These are phyloP conservation scores for Lutraria rhynchaena DNA, from an alignment of 1,140 invertebrate genomes.

Conservation along the genomic window DNA sequence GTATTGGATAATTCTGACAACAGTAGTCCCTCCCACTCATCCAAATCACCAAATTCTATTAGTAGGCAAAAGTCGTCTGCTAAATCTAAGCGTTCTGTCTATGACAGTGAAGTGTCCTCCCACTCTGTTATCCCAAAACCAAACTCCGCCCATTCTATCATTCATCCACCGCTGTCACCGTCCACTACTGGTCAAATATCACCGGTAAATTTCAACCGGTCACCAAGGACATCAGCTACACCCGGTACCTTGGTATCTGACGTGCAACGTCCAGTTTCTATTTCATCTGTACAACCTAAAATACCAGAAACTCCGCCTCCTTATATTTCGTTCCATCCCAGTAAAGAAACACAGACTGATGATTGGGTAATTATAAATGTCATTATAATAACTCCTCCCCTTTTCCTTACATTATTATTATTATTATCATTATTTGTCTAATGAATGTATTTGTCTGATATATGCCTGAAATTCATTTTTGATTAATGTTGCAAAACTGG, in stretches of 20 bases:
- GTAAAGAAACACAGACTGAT: conserved; percentile 56
- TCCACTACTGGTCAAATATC: conserved; percentile 24
- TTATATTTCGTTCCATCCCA: not conserved
- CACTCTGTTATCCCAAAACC: conserved; percentile 3
- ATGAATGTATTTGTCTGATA: too few relatives aligned
- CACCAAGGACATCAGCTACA: conserved; percentile 49
- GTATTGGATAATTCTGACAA: not conserved
- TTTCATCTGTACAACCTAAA: conserved; percentile 31
- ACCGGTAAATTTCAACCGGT: conserved; percentile 40
- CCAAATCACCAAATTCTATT: not conserved
- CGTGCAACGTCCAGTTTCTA: conserved; percentile 41
- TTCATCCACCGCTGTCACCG: conserved; percentile 20
- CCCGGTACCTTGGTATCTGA: conserved; percentile 54
- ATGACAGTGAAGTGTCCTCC: not conserved
- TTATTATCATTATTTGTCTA: too few relatives aligned
- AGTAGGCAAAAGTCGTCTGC: not conserved
- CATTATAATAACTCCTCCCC: too few relatives aligned
- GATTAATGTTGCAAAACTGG: too few relatives aligned
- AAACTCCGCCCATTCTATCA: too few relatives aligned
- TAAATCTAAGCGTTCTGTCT: conserved; percentile 18
- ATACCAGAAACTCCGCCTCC: conserved; percentile 23
- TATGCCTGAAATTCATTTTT: too few relatives aligned
- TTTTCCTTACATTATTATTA: too few relatives aligned
- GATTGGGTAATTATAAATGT: conserved; percentile 49
- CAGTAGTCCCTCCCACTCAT: not conserved